Percentiles rank a stretch among this genome's conserved stretches.
Conservation (phyloP, 2,113 vertebrate genomes). For the Pyxicephalus adspersus region DNA sequence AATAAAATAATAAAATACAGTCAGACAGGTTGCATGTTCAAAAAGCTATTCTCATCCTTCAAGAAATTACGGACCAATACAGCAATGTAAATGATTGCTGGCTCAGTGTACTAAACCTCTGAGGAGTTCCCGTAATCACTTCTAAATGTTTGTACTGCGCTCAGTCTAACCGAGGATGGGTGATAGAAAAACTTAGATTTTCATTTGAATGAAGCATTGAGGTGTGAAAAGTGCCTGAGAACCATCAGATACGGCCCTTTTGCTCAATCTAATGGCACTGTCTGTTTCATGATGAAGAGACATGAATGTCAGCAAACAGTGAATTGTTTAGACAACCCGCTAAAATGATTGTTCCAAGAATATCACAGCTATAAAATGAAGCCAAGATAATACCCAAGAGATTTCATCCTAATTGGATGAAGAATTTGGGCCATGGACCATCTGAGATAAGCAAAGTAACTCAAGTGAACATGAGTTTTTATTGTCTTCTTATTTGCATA, state of each 20-base stretch:
- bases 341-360: constrained; percentile 66
- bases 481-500: background rate
- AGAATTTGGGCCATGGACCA: background rate
- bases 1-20: background rate
- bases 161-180: constrained; percentile 66
- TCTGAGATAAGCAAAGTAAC: constrained; percentile 11
- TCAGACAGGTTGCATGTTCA: constrained; percentile 7
- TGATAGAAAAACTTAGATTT: constrained; percentile 67
- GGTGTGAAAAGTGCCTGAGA: constrained; percentile 62
- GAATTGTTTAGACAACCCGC: constrained; percentile 71
- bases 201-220: constrained; percentile 60
- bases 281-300: constrained; percentile 70
- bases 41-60: constrained; percentile 11
- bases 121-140: constrained; percentile 65
- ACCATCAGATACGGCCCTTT: constrained; percentile 64
- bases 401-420: constrained; percentile 61
- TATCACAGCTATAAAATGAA: constrained; percentile 67
- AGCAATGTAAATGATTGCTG: constrained; percentile 35
- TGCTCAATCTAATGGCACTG: constrained; percentile 66
- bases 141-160: constrained; percentile 68
- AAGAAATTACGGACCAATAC: constrained; percentile 9
- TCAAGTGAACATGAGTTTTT: constrained; percentile 6
- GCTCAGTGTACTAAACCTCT: constrained; percentile 22
- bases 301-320: constrained; percentile 72
- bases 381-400: constrained; percentile 61